Percentiles rank a stretch among this genome's conserved stretches.
phyloP scores from a whole-genome alignment of 2,888 invertebrate species.

The Stratiomys singularior region DNA sequence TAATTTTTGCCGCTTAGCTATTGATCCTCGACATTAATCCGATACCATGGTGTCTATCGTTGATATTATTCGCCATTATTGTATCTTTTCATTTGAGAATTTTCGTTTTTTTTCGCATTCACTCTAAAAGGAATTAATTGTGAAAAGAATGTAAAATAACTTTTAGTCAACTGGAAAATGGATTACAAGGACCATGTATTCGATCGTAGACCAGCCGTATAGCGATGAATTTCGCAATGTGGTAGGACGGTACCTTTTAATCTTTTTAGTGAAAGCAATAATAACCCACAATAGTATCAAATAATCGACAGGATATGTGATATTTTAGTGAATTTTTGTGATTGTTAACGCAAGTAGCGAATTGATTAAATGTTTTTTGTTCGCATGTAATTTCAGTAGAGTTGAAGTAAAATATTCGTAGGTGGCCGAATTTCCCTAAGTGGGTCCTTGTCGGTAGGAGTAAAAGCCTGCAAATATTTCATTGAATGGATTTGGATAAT shows the following conservation, averaged over 20 bases:
- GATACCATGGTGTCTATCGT: constrained; percentile 43
- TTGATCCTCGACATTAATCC: constrained; percentile 43
- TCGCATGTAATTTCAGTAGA: not conserved
- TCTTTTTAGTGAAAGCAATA: constrained; percentile 20
- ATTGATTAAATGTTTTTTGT: not conserved
- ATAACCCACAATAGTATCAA: constrained; percentile 41
- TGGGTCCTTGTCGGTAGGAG: too few species aligned
- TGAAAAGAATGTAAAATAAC: not conserved
- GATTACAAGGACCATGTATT: not conserved
- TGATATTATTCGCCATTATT: constrained; percentile 23
- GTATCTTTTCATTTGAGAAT: not conserved
- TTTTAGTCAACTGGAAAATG: constrained; percentile 43
- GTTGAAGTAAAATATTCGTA: not conserved
- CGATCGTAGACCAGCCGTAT: not conserved
- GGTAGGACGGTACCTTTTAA: constrained; percentile 41
- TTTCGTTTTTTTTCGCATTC: not conserved
- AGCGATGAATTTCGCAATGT: constrained; percentile 3
- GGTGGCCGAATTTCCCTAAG: too few species aligned
- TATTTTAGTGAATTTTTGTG: constrained; percentile 16
- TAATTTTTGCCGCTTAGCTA: constrained; percentile 42
- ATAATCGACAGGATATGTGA: constrained; percentile 28
- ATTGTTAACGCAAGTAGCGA: not conserved
- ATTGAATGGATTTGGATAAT: too few species aligned
- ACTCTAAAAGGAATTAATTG: constrained; percentile 4
- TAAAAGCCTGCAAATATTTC: too few species aligned